phyloP scores from a whole-genome alignment of 1,140 invertebrate species.

The Psix sp. region DNA sequence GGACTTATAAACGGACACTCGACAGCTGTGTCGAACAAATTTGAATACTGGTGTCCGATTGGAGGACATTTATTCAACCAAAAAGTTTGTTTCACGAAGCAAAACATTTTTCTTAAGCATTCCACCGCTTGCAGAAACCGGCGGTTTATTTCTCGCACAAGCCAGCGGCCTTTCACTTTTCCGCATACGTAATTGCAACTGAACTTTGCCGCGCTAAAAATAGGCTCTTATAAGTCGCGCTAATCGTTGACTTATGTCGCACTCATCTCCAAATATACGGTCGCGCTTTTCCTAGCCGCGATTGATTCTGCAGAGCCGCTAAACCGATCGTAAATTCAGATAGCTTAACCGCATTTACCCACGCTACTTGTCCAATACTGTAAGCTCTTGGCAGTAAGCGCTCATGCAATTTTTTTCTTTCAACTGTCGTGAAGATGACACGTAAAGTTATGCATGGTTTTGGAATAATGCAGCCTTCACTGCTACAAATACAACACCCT shows the following conservation, averaged over 20 bases:
- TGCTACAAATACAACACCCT: slow-evolving; percentile 65
- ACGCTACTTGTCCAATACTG: slow-evolving; percentile 31
- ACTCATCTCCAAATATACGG: slow-evolving; percentile 44
- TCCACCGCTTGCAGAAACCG: slow-evolving; percentile 14
- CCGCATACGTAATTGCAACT: slow-evolving; percentile 11
- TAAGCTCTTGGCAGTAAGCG: slow-evolving; percentile 7
- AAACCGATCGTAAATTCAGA: slow-evolving; percentile 69
- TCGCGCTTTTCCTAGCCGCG: slow-evolving; percentile 45
- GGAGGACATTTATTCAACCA: slow-evolving; percentile 26
- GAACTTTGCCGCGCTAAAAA: slow-evolving; percentile 15
- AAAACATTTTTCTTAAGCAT: slow-evolving; percentile 14
- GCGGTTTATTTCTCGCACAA: slow-evolving; percentile 25
- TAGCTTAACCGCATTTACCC: slow-evolving; percentile 41
- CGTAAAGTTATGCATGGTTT: slow-evolving; percentile 54
- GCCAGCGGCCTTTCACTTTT: slow-evolving; percentile 21
- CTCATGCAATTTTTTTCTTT: slow-evolving; percentile 2
- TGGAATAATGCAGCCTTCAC: slow-evolving; percentile 47
- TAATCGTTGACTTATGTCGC: slow-evolving; percentile 44
- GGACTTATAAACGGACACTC: slow-evolving; percentile 6
- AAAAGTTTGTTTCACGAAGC: slow-evolving; percentile 5
- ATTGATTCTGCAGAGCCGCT: slow-evolving; percentile 59
- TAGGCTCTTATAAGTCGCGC: slow-evolving; percentile 22
- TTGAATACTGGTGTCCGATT: slow-evolving; percentile 15
- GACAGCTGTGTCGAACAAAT: slow-evolving; percentile 34
- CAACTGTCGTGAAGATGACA: slow-evolving; percentile 26